phyloP scores from a whole-genome alignment of 1,140 invertebrate species.

The Antheraea pernyi region DNA sequence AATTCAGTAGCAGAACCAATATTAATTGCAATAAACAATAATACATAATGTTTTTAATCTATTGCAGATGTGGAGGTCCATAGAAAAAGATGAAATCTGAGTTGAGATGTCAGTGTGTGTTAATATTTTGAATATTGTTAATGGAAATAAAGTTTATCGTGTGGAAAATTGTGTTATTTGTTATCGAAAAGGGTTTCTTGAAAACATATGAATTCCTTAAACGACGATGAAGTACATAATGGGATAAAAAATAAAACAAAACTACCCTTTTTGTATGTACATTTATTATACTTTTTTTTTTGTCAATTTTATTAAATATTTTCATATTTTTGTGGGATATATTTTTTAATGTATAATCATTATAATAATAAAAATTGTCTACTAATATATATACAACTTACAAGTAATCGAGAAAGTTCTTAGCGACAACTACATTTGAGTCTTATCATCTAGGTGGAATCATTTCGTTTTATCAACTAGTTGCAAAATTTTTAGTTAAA shows the following conservation, averaged over 20 bases:
- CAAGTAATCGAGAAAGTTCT: slow-evolving; percentile 51
- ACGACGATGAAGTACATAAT: not conserved
- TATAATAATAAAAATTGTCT: slow-evolving; percentile 58
- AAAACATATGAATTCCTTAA: no score
- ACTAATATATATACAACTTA: slow-evolving; percentile 73
- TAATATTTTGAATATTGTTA: no score
- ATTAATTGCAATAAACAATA: no score
- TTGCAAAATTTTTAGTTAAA: slow-evolving; percentile 6
- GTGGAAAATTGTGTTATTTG: no score
- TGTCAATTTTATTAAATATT: slow-evolving; percentile 42
- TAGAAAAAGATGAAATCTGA: no score
- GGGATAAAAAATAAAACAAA: slow-evolving; percentile 37
- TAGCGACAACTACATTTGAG: slow-evolving; percentile 60
- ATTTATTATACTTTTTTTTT: slow-evolving; percentile 63
- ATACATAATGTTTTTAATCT: no score
- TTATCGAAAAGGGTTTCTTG: no score
- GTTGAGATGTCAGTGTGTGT: no score
- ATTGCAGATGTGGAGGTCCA: no score
- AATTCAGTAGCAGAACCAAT: no score
- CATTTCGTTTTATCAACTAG: slow-evolving; percentile 34
- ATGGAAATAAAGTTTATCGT: no score
- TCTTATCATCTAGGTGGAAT: slow-evolving; percentile 72
- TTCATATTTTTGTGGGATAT: slow-evolving; percentile 40
- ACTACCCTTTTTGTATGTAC: slow-evolving; percentile 45
- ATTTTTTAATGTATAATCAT: slow-evolving; percentile 48